A percentile compares a stretch with the other conserved stretches of the same genome.
These are phyloP conservation scores for Catocala fraxini DNA, from an alignment of 2,888 invertebrate species.

Conservation along the genomic window DNA sequence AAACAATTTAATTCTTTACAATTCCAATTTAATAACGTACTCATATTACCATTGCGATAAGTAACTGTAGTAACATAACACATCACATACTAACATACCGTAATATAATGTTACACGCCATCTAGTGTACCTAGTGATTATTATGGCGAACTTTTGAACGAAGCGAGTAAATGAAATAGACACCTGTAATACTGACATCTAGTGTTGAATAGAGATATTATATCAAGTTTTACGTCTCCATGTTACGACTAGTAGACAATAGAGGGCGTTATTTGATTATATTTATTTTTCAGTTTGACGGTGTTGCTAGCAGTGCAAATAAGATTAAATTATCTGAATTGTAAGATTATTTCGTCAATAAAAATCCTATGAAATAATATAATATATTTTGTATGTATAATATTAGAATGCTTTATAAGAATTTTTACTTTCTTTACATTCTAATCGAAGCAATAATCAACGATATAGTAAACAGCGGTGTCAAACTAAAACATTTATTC, in stretches of 20 bases:
- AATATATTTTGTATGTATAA: too few species aligned
- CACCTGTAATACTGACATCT: conserved; percentile 9
- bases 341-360: too few species aligned
- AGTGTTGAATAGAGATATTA: background rate
- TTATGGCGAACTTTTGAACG: background rate
- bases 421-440: too few species aligned
- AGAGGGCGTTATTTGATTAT: background rate
- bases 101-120: background rate
- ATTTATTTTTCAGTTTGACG: too few species aligned
- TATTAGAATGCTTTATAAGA: too few species aligned
- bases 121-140: background rate
- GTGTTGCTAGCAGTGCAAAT: background rate
- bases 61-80: too few species aligned
- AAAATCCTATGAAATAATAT: background rate
- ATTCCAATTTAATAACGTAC: too few species aligned
- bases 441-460: background rate
- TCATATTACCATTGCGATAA: too few species aligned
- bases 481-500: conserved; percentile 1
- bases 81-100: too few species aligned
- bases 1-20: too few species aligned
- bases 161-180: background rate
- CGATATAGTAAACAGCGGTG: background rate
- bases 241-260: conserved; percentile 4
- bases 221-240: background rate
- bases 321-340: too few species aligned